Conservation (phyloP, 2,113 vertebrate species). For the Corythaixoides concolor region DNA sequence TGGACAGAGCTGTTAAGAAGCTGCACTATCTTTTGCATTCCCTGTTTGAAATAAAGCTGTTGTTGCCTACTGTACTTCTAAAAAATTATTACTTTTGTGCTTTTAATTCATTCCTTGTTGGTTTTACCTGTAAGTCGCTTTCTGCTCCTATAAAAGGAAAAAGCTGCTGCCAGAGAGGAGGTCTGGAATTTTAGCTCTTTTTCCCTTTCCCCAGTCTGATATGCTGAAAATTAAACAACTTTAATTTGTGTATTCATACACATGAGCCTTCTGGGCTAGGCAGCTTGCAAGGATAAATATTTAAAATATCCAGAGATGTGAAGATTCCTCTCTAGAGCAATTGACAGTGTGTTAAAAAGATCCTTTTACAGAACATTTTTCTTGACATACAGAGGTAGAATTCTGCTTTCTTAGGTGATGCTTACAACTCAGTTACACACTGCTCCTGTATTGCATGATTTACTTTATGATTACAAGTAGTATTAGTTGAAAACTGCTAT, state of each 20-base stretch:
- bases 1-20: neutral
- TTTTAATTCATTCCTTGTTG: neutral
- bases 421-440: neutral
- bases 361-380: neutral
- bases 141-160: neutral
- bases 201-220: neutral
- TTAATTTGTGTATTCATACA: neutral
- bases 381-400: neutral
- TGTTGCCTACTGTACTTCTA: neutral
- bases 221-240: conserved; percentile 4
- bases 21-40: neutral
- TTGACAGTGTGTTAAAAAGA: neutral
- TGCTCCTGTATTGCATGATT: neutral
- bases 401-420: neutral
- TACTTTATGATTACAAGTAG: neutral
- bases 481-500: neutral
- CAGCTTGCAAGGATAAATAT: conserved; percentile 31
- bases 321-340: neutral
- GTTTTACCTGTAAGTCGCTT: neutral
- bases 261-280: neutral
- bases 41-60: neutral
- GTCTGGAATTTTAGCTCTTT: neutral
- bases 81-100: neutral
- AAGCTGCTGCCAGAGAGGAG: neutral
- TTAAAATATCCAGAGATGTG: neutral